These are phyloP conservation scores for Hemicrepidius hirtus DNA, from an alignment of 2,888 invertebrate genomes.

Conservation along the genomic window DNA sequence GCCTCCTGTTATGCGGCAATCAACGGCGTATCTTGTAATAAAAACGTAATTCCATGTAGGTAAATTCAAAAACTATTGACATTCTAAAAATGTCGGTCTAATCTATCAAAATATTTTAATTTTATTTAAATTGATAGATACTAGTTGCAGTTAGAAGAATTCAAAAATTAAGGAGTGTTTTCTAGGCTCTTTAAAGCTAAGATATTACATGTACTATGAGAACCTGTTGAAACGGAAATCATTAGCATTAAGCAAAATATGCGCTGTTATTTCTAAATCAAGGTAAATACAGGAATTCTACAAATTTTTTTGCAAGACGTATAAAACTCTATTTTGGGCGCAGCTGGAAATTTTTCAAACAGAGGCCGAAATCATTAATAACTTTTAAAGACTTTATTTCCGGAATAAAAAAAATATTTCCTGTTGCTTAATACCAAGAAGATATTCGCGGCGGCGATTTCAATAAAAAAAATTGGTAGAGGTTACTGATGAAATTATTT, in stretches of 20 bases:
- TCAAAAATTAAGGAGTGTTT: slow-evolving; percentile 9
- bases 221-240: slow-evolving; percentile 27
- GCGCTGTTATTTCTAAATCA: slow-evolving; percentile 8
- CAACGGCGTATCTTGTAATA: no score
- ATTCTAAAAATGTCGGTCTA: neutral
- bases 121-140: neutral
- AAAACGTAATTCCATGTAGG: no score
- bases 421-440: no score
- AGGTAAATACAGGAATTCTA: neutral
- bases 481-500: no score
- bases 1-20: no score
- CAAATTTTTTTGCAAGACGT: neutral
- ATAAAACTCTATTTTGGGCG: neutral
- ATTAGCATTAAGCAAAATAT: slow-evolving; percentile 13
- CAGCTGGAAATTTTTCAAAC: no score
- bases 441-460: no score
- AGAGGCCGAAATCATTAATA: no score
- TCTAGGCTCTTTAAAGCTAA: neutral
- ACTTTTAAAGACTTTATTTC: no score
- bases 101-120: neutral
- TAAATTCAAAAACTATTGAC: neutral
- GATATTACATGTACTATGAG: neutral
- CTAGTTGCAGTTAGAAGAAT: neutral
- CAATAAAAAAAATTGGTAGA: no score
- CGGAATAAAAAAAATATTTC: no score